Percentiles rank a stretch among this genome's conserved stretches.
phyloP scores from a whole-genome alignment of 2,113 vertebrate species.

The Pontoporia blainvillei region DNA sequence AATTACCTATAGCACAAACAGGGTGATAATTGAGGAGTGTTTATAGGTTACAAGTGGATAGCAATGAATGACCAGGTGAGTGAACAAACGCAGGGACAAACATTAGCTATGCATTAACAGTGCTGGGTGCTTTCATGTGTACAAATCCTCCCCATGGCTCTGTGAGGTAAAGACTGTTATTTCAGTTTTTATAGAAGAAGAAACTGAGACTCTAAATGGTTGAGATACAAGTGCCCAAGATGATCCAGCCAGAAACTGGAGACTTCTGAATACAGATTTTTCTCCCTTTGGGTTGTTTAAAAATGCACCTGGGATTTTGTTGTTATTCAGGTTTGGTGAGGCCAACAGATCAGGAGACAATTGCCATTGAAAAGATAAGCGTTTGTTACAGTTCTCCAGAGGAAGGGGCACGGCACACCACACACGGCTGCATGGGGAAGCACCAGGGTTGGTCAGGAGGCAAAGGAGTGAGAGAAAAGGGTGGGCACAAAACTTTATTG shows the following conservation, averaged over 20 bases:
- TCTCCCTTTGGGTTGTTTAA: background rate
- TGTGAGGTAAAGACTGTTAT: background rate
- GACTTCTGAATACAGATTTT: background rate
- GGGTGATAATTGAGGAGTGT: background rate
- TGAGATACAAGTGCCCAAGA: background rate
- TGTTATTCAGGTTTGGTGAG: background rate
- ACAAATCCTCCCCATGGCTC: background rate
- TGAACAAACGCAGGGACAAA: background rate
- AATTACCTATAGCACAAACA: background rate
- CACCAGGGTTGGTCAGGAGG: background rate
- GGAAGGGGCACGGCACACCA: accelerated
- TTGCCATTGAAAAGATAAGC: background rate
- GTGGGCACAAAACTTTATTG: too few relatives aligned
- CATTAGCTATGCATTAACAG: background rate
- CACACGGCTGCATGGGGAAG: background rate
- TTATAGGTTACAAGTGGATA: background rate
- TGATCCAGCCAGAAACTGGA: background rate
- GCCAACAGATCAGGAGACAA: background rate
- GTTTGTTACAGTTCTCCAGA: background rate
- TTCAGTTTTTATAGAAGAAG: background rate
- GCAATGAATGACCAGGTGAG: background rate
- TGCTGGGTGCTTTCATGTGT: background rate
- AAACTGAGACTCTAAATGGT: background rate
- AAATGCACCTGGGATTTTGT: background rate
- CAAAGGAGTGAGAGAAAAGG: background rate